Conservation (phyloP, 2,113 vertebrate species). For the Brachyhypopomus gauderio region DNA sequence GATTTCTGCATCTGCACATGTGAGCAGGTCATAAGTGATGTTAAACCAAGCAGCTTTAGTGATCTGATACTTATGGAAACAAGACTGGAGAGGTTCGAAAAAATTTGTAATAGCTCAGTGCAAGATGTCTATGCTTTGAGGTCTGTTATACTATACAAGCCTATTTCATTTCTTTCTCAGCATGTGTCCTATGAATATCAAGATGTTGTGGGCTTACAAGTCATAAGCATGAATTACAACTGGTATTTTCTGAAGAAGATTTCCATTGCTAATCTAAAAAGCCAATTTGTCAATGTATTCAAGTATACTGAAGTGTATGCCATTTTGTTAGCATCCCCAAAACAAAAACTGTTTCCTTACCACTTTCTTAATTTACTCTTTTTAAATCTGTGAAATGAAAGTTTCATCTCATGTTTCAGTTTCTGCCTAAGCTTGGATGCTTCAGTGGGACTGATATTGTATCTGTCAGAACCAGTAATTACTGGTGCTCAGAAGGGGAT, state of each 20-base stretch:
- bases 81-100: background rate
- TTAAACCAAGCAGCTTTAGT: no score
- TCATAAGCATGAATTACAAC: slow-evolving; percentile 47
- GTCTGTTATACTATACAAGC: background rate
- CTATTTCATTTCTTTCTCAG: background rate
- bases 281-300: slow-evolving; percentile 37
- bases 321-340: slow-evolving; percentile 32
- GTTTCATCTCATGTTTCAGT: slow-evolving; percentile 11
- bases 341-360: slow-evolving; percentile 9
- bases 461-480: slow-evolving; percentile 54
- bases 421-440: slow-evolving; percentile 12
- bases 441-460: slow-evolving; percentile 37
- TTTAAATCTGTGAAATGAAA: slow-evolving; percentile 33
- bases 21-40: no score
- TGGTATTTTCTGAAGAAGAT: slow-evolving; percentile 27
- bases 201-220: slow-evolving; percentile 9
- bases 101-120: background rate
- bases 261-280: slow-evolving; percentile 33
- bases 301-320: slow-evolving; percentile 3
- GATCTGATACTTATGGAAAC: no score
- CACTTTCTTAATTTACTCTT: slow-evolving; percentile 26
- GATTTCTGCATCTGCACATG: no score
- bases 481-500: slow-evolving; percentile 11
- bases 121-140: background rate
- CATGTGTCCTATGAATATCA: slow-evolving; percentile 21